Percentiles rank a stretch among this genome's conserved stretches.
These are phyloP conservation scores for Peromyscus californicus DNA, from an alignment of 2,113 vertebrate species.

Conservation along the genomic window DNA sequence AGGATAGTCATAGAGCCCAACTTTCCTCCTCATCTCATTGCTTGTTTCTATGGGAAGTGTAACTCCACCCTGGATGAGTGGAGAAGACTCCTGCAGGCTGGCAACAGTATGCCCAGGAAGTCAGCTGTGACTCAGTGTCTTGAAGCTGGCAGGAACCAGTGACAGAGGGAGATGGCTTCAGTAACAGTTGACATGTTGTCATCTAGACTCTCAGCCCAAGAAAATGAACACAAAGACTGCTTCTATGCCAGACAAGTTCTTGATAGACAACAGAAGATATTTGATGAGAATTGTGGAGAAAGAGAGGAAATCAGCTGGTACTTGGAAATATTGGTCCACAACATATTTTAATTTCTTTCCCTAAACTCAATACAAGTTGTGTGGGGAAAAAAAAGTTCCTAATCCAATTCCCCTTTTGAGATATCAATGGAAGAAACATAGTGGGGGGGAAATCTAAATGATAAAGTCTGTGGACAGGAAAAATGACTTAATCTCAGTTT, in stretches of 20 bases:
- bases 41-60: neutral
- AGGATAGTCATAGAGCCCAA: neutral
- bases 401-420: neutral
- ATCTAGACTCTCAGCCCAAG: neutral
- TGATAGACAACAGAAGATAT: neutral
- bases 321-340: neutral
- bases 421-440: neutral
- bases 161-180: neutral
- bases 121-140: neutral
- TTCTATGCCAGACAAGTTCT: neutral
- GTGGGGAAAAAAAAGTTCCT: conserved; percentile 19
- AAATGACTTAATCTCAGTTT: conserved; percentile 24
- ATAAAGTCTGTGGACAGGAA: neutral
- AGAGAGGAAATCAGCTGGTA: neutral
- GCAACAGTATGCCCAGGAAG: neutral
- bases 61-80: neutral
- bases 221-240: neutral
- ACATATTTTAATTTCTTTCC: conserved; percentile 11
- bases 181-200: neutral
- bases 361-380: conserved; percentile 3
- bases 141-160: neutral
- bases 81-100: neutral
- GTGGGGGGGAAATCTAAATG: conserved; percentile 42
- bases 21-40: neutral
- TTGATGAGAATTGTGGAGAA: conserved; percentile 26